These are phyloP conservation scores for Esox niger DNA, from an alignment of 2,113 vertebrate species.

Conservation along the genomic window DNA sequence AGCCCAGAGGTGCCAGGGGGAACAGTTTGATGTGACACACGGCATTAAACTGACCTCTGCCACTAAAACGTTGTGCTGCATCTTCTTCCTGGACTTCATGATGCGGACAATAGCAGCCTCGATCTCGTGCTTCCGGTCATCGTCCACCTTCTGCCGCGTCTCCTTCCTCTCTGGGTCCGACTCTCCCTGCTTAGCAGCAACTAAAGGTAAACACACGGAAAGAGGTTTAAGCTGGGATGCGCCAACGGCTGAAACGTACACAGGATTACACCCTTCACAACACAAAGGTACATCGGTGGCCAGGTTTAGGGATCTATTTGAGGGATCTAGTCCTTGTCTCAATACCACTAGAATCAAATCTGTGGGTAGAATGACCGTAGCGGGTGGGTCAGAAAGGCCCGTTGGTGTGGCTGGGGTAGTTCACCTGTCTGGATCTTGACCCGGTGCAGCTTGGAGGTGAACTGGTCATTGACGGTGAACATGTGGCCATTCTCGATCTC, in stretches of 20 bases:
- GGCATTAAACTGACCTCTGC: slow-evolving; percentile 82
- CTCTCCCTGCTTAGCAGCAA: slow-evolving; percentile 99
- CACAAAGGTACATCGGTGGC: too few species aligned
- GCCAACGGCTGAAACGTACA: too few species aligned
- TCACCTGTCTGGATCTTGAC: slow-evolving; percentile 99
- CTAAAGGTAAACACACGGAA: slow-evolving; percentile 58
- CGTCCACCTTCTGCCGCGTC: slow-evolving; percentile 98
- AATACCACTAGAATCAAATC: too few species aligned
- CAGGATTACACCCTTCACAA: too few species aligned
- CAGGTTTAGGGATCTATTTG: too few species aligned
- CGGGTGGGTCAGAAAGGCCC: too few species aligned
- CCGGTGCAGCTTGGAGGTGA: slow-evolving; percentile 98
- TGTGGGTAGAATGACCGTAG: too few species aligned
- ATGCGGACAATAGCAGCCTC: slow-evolving; percentile 99
- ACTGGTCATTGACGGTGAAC: slow-evolving; percentile 99
- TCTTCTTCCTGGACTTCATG: slow-evolving; percentile 99
- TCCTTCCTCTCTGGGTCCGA: slow-evolving; percentile 98
- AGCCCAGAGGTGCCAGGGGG: too few species aligned
- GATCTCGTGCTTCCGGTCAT: slow-evolving; percentile 98
- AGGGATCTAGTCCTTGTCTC: too few species aligned
- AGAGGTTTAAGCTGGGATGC: neutral
- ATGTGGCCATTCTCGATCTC: slow-evolving; percentile 97
- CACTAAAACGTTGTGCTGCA: slow-evolving; percentile 99
- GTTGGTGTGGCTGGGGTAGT: neutral
- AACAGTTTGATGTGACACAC: neutral